Conservation (phyloP, 2,797 vertebrate species). For the Denticeps clupeoides region DNA sequence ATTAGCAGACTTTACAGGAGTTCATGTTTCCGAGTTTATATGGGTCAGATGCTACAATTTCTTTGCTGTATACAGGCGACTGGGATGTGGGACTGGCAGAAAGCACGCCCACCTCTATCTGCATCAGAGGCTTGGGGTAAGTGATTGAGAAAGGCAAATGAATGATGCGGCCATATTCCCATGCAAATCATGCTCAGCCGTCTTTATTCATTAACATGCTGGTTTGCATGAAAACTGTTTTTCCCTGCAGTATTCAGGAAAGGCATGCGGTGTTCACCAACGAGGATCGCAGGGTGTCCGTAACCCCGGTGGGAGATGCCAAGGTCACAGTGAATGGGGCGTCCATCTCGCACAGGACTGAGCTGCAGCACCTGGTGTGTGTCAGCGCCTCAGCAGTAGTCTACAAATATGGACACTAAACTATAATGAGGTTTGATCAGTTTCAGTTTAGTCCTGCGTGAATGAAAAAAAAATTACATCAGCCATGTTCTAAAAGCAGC, state of each 20-base stretch:
- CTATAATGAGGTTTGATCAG: too few relatives aligned
- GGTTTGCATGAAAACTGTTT: neutral
- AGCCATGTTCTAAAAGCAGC: too few relatives aligned
- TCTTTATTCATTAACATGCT: too few relatives aligned
- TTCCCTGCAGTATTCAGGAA: constrained; percentile 65
- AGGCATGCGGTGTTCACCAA: constrained; percentile 72
- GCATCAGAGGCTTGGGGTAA: constrained; percentile 74
- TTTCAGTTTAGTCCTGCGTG: too few relatives aligned
- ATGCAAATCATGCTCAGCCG: too few relatives aligned
- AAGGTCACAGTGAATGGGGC: constrained; percentile 73
- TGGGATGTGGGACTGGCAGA: constrained; percentile 63
- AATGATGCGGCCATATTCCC: too few relatives aligned
- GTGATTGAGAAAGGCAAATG: constrained; percentile 19
- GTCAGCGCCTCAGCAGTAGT: too few relatives aligned
- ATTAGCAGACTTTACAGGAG: too few relatives aligned
- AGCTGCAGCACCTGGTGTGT: constrained; percentile 73
- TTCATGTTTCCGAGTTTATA: too few relatives aligned
- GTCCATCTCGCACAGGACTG: constrained; percentile 47
- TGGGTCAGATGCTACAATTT: too few relatives aligned
- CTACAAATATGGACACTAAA: too few relatives aligned
- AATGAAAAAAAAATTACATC: too few relatives aligned
- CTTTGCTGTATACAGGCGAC: constrained; percentile 60
- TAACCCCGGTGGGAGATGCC: constrained; percentile 57
- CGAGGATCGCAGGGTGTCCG: constrained; percentile 48
- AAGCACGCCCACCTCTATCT: constrained; percentile 51